Conservation (phyloP, 2,113 vertebrate genomes). For the Gasterosteus aculeatus region DNA sequence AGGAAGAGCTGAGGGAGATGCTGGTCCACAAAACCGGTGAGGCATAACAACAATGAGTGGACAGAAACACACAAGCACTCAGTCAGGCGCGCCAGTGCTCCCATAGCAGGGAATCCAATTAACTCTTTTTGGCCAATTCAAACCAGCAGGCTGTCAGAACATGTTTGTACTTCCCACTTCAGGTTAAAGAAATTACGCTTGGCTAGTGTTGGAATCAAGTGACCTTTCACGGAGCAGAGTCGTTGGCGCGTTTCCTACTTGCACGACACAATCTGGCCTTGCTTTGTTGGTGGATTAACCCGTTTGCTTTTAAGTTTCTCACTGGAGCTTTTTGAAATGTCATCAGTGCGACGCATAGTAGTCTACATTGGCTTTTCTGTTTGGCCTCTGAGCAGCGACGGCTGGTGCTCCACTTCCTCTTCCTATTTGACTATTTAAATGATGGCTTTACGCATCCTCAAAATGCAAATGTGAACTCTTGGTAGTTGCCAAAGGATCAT, state of each 20-base stretch:
- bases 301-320: neutral
- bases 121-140: constrained; percentile 8
- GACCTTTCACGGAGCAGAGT: constrained; percentile 10
- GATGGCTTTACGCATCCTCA: neutral
- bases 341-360: neutral
- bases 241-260: constrained; percentile 2
- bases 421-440: constrained; percentile 1
- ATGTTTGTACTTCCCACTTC: constrained; percentile 10
- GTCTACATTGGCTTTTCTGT: neutral
- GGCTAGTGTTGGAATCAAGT: constrained; percentile 1
- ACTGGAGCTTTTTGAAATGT: neutral
- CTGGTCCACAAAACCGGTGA: constrained; percentile 93
- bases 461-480: constrained; percentile 18
- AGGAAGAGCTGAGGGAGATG: constrained; percentile 97
- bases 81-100: neutral
- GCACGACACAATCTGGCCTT: neutral
- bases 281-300: neutral
- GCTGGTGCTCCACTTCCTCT: constrained; percentile 18
- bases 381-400: neutral
- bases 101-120: neutral
- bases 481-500: neutral
- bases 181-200: constrained; percentile 14
- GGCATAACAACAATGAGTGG: constrained; percentile 28
- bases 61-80: constrained; percentile 12
- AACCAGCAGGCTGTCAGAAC: constrained; percentile 13